Conservation (phyloP, 1,140 invertebrate genomes). For the Neodiprion lecontei region DNA sequence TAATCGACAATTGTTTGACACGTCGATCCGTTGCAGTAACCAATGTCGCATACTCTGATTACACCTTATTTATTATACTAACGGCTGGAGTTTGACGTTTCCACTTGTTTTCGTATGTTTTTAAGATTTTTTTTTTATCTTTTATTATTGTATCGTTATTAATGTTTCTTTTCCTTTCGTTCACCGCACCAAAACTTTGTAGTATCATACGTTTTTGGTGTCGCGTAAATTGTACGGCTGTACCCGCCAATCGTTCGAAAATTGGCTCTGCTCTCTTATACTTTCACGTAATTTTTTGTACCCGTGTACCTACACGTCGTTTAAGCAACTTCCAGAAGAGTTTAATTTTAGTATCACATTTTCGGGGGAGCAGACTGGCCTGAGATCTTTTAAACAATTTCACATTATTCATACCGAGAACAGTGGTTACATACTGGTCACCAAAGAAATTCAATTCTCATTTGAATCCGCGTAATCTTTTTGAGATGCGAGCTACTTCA, state of each 20-base stretch:
- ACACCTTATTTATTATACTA: slow-evolving; percentile 40
- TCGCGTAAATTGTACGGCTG: neutral
- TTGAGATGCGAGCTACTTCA: neutral
- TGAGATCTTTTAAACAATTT: slow-evolving; percentile 28
- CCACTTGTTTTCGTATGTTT: neutral
- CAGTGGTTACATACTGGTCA: neutral
- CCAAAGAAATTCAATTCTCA: neutral
- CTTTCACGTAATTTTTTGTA: slow-evolving; percentile 26
- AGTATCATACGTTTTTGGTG: neutral
- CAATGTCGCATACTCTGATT: slow-evolving; percentile 28
- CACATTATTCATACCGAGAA: neutral
- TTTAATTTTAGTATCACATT: slow-evolving; percentile 50
- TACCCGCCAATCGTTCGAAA: no score
- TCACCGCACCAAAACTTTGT: neutral
- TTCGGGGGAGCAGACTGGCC: slow-evolving; percentile 40
- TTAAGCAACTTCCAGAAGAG: neutral
- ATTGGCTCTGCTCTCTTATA: no score
- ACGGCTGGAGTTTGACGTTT: slow-evolving; percentile 44
- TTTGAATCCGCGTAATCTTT: no score
- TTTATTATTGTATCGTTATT: slow-evolving; percentile 33
- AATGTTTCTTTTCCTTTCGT: neutral
- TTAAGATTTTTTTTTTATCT: slow-evolving; percentile 27
- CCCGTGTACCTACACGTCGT: neutral
- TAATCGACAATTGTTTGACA: neutral
- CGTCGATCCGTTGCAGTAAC: neutral